phyloP scores from a whole-genome alignment of 1,140 invertebrate species.

The Diachasmimorpha longicaudata region DNA sequence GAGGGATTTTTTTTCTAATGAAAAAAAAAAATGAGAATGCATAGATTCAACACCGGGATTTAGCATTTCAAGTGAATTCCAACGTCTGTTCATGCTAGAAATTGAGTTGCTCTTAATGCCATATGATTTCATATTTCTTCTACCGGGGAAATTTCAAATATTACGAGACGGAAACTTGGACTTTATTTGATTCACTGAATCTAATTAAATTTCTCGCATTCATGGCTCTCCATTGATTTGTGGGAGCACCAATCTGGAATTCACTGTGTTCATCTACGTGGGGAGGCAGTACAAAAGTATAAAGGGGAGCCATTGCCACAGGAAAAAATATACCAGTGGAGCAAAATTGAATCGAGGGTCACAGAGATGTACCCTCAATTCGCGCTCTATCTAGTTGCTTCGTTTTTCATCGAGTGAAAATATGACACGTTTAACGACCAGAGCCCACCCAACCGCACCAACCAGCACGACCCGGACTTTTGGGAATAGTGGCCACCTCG shows the following conservation, averaged over 20 bases:
- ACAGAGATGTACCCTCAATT: neutral
- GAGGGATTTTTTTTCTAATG: neutral
- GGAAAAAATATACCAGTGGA: neutral
- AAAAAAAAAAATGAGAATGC: neutral
- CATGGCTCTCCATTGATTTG: neutral
- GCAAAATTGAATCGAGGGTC: neutral
- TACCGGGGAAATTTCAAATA: neutral
- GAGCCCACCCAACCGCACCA: neutral
- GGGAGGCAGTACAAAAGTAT: neutral
- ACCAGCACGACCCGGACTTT: neutral
- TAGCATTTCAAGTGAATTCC: neutral
- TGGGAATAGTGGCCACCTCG: neutral
- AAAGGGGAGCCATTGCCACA: neutral
- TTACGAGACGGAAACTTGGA: neutral
- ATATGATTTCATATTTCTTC: neutral
- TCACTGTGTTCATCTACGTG: neutral
- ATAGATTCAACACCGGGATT: neutral
- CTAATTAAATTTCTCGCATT: neutral
- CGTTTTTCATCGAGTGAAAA: neutral
- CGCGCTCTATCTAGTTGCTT: neutral
- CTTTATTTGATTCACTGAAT: neutral
- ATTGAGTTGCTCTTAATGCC: neutral
- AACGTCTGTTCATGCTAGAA: neutral
- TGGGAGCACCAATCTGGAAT: neutral
- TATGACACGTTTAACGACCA: conserved; percentile 3